These are phyloP conservation scores for Verasper variegatus DNA, from an alignment of 2,113 vertebrate species.

Conservation along the genomic window DNA sequence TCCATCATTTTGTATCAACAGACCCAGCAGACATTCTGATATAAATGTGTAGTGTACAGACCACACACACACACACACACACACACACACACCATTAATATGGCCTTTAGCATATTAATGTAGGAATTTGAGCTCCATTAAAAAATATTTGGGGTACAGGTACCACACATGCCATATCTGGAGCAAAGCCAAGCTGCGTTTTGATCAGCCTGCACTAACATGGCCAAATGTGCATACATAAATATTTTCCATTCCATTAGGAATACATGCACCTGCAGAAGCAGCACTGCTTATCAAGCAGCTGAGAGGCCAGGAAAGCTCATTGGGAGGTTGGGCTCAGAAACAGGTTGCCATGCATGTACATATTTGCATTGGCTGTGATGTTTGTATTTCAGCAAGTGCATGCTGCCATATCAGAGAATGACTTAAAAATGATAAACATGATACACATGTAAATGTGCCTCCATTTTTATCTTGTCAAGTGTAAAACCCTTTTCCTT, in stretches of 20 bases:
- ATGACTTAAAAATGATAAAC: background rate
- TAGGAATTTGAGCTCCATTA: constrained; percentile 60
- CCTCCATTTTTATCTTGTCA: too few relatives aligned
- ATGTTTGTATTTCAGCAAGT: background rate
- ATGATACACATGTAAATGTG: background rate
- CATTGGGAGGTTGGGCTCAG: background rate
- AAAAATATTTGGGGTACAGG: constrained; percentile 31
- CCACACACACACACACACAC: too few relatives aligned
- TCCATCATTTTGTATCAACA: too few relatives aligned
- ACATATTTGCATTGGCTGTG: background rate
- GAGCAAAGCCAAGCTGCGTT: constrained; percentile 16
- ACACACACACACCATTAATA: background rate
- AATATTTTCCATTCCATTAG: constrained; percentile 36
- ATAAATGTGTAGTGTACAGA: too few relatives aligned
- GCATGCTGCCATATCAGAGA: background rate
- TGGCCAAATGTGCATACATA: constrained; percentile 4
- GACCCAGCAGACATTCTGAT: too few relatives aligned
- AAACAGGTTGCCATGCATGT: background rate
- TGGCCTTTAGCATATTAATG: constrained; percentile 59
- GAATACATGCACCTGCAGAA: constrained; percentile 1
- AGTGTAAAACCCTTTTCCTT: too few relatives aligned
- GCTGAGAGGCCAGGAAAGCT: background rate
- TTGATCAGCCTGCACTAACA: constrained; percentile 29
- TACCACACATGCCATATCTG: constrained; percentile 17
- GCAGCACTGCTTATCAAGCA: background rate